Percentiles rank a stretch among this genome's conserved stretches.
Conservation (phyloP, 2,888 invertebrate genomes). For the Tinea pellionella region DNA sequence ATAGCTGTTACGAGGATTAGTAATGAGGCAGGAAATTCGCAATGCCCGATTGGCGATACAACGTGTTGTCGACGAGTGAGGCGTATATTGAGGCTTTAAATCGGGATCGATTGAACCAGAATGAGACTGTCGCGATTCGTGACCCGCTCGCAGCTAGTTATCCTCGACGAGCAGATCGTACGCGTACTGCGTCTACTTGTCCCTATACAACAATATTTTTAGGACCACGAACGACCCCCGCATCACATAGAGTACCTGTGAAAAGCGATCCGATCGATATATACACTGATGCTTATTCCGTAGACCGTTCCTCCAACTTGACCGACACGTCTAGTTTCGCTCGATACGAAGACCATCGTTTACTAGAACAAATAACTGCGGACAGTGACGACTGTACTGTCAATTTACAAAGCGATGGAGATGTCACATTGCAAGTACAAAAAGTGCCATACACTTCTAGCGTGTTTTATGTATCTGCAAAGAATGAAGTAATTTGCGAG, state of each 20-base stretch:
- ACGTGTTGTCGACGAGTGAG: conserved; percentile 66
- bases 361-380: conserved; percentile 29
- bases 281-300: conserved; percentile 55
- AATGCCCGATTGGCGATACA: conserved; percentile 69
- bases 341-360: conserved; percentile 56
- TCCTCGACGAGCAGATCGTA: conserved; percentile 64
- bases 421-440: conserved; percentile 46
- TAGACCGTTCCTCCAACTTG: conserved; percentile 58
- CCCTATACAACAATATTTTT: conserved; percentile 61
- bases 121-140: conserved; percentile 29
- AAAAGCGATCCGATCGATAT: conserved; percentile 54
- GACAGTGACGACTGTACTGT: conserved; percentile 27
- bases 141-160: conserved; percentile 57
- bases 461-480: conserved; percentile 51
- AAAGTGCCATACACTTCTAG: conserved; percentile 59
- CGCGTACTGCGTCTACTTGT: conserved; percentile 56
- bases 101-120: background rate
- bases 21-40: conserved; percentile 24
- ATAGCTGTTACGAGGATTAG: background rate
- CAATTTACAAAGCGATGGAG: conserved; percentile 30
- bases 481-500: conserved; percentile 36
- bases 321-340: conserved; percentile 64
- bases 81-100: conserved; percentile 49
- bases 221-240: conserved; percentile 40
- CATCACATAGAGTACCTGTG: conserved; percentile 39